These are phyloP conservation scores for Dexiosoma caninum DNA, from an alignment of 2,888 invertebrate species.

Conservation along the genomic window DNA sequence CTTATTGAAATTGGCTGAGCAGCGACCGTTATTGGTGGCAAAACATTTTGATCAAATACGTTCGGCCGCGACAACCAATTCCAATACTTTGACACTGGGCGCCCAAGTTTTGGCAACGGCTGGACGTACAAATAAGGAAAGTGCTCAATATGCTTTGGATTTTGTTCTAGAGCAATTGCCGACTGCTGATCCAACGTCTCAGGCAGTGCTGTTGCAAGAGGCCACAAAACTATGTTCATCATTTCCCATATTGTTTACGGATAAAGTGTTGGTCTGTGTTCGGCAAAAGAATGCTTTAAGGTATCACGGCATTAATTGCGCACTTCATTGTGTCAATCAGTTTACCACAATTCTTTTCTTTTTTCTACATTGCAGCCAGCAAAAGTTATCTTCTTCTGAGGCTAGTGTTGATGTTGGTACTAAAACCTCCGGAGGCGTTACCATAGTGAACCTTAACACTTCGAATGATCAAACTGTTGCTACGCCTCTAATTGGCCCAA, in stretches of 20 bases:
- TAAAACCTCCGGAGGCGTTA: constrained; percentile 86
- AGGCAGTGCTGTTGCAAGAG: constrained; percentile 87
- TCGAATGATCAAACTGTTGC: constrained; percentile 65
- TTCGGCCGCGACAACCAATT: constrained; percentile 83
- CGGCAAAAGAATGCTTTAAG: constrained; percentile 81
- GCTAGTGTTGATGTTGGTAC: constrained; percentile 81
- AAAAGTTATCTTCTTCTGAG: constrained; percentile 70
- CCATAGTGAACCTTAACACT: constrained; percentile 87
- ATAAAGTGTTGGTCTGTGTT: constrained; percentile 86
- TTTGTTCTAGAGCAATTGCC: constrained; percentile 88
- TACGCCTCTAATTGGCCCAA: constrained; percentile 57
- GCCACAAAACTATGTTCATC: constrained; percentile 89
- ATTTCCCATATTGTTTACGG: constrained; percentile 88
- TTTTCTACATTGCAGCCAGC: constrained; percentile 69
- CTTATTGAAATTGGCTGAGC: constrained; percentile 85
- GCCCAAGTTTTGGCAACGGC: constrained; percentile 85
- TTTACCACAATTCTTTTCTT: background rate
- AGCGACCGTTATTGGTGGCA: constrained; percentile 83
- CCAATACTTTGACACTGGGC: constrained; percentile 82
- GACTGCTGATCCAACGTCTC: constrained; percentile 84
- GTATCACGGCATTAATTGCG: constrained; percentile 57
- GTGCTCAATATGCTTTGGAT: constrained; percentile 88
- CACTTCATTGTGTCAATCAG: background rate
- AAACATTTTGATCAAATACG: constrained; percentile 85
- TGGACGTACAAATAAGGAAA: constrained; percentile 86